Conservation (phyloP, 2,888 invertebrate species). For the Orthosia gracilis region DNA sequence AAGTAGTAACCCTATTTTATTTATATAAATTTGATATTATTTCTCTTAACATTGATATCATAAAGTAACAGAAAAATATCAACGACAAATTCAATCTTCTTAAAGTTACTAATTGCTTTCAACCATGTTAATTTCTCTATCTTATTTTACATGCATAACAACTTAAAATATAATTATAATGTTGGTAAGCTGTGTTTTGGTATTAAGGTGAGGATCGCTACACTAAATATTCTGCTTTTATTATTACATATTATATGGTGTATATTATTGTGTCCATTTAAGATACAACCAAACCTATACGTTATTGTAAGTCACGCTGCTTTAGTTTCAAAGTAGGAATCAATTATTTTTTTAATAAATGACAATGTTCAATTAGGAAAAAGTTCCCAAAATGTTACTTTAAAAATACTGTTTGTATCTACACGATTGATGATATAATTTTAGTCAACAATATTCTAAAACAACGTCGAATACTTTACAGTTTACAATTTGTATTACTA, state of each 20-base stretch:
- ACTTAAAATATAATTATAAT: conserved; percentile 89
- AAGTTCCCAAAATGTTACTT: conserved; percentile 58
- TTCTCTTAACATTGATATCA: conserved; percentile 80
- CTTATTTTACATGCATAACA: conserved; percentile 87
- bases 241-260: conserved; percentile 57
- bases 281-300: conserved; percentile 51
- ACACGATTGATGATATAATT: conserved; percentile 67
- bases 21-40: conserved; percentile 78
- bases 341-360: conserved; percentile 50
- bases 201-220: conserved; percentile 90
- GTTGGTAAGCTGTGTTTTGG: conserved; percentile 91
- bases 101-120: conserved; percentile 83
- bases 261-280: conserved; percentile 53
- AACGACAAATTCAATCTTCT: conserved; percentile 84
- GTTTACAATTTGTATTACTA: conserved; percentile 73
- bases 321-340: conserved; percentile 59
- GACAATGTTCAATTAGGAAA: conserved; percentile 53
- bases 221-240: conserved; percentile 76
- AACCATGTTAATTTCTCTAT: conserved; percentile 85
- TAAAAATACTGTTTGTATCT: conserved; percentile 69
- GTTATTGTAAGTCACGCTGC: conserved; percentile 65
- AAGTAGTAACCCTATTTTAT: conserved; percentile 81
- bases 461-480: conserved; percentile 77
- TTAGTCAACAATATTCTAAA: conserved; percentile 72
- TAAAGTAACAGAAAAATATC: conserved; percentile 89